Base-by-base conservation (phyloP, 2,888 invertebrate species). In the Thecocarcelia acutangulata region DNA sequence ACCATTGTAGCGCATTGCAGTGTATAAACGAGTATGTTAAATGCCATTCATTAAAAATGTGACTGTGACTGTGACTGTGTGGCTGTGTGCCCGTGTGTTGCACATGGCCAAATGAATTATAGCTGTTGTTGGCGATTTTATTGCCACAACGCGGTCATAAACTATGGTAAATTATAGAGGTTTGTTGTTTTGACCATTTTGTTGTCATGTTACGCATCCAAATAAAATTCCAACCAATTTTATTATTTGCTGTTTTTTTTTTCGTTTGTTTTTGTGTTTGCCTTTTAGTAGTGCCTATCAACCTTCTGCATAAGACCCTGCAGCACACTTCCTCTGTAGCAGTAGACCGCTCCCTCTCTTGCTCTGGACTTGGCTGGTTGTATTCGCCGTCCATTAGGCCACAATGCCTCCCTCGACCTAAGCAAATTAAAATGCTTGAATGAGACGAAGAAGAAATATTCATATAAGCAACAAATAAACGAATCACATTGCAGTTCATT, bases 161-260 rank as follows among this genome's bases (percentile, higher is more conserved):
- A 89, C 87, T 89, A 89, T 89, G 89, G 89, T 89, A 89, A 89
- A 89, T 89, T 89, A 89, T 89, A 88, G 88, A 88, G 88, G 88
- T 89, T 89, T 88, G 88, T 89, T 87, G 88, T 87, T 88, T 88
- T 89, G 89, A 87, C 89, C 88, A 88, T 88, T 88, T 88, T 89
- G 88, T 89, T 87, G 87, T 88, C 85, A 86, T 87, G 87, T 88
- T 88, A 88, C 88, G 88, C 87, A 87, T 87, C 86, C 82, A 82
- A 82, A 82, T 82, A 78, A 82, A 82, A 82, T 78, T 75, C 74
- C 82, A 73, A 77, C 74, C 82, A 70, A 78, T 79, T 79, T 79
- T 73, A 66, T 79, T 78, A 15, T 66, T 40, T 52, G 21, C 13
- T 40, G 21, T 33, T 11, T 40, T 44, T 24, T 46, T 33, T 0